Evolutionary conservation across 2,113 vertebrate species (phyloP).

Genomic region (Hystrix brachyura): DNA sequence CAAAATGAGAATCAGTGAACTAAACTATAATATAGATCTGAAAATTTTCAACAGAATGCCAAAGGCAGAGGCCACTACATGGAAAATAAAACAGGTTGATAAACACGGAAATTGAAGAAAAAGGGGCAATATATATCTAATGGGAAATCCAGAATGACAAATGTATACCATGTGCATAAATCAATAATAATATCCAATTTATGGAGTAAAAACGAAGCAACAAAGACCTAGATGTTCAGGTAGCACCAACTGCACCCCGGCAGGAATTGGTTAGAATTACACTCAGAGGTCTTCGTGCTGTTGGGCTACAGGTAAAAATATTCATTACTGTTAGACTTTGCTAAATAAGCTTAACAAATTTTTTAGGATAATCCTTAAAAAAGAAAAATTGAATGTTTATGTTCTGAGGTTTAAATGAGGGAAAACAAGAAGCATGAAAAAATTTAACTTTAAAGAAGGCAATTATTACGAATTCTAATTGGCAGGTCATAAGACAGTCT

Average conservation of each 20-base stretch:
- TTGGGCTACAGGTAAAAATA: not conserved
- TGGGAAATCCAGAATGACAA: not conserved
- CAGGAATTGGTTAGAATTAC: not conserved
- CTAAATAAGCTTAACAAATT: not conserved
- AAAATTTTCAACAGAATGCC: not conserved
- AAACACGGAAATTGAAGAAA: not conserved
- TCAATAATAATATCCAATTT: not conserved
- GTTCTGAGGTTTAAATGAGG: not conserved
- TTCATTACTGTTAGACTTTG: not conserved
- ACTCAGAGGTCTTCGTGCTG: not conserved
- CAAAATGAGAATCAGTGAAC: not conserved
- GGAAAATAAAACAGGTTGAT: not conserved
- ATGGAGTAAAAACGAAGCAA: not conserved
- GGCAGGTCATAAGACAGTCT: not conserved
- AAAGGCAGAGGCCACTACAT: not conserved
- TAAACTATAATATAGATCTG: not conserved
- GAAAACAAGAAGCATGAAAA: not conserved
- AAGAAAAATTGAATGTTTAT: not conserved
- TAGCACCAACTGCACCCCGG: not conserved
- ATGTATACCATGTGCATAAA: not conserved
- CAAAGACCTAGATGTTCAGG: not conserved
- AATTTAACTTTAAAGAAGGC: not conserved
- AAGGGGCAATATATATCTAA: not conserved
- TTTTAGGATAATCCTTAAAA: not conserved
- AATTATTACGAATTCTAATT: not conserved